A percentile compares a stretch with the other conserved stretches of the same genome.
Conservation (phyloP, 2,888 invertebrate species). For the Pandemis heparana region DNA sequence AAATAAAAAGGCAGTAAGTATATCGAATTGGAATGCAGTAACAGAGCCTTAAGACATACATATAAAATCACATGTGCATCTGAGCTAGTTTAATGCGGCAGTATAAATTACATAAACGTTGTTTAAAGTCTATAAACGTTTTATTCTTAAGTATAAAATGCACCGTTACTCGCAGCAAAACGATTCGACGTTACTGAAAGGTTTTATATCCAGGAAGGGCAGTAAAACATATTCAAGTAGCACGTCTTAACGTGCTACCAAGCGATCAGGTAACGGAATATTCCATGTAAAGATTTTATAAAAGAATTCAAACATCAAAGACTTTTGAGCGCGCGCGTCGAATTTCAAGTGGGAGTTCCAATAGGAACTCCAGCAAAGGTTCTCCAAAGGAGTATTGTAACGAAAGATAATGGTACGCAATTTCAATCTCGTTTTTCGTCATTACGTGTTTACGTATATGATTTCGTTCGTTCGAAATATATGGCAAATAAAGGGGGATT, state of each 20-base stretch:
- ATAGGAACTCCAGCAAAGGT: not conserved
- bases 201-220: slow-evolving; percentile 5
- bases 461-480: not conserved
- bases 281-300: not conserved
- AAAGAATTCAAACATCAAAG: slow-evolving; percentile 1
- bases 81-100: not conserved
- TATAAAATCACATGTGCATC: not conserved
- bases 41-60: not conserved
- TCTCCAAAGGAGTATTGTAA: not conserved
- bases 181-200: slow-evolving; percentile 10
- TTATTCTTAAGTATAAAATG: slow-evolving; percentile 2
- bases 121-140: slow-evolving; percentile 5
- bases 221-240: not conserved
- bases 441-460: not conserved
- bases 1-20: too few relatives aligned
- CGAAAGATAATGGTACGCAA: not conserved
- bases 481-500: not conserved
- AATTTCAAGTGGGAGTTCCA: not conserved
- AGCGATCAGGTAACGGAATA: not conserved
- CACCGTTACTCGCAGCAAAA: slow-evolving; percentile 6
- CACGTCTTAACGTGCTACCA: not conserved
- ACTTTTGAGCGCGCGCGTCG: not conserved
- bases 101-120: not conserved
- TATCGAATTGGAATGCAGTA: not conserved
- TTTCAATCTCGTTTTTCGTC: not conserved